phyloP scores from a whole-genome alignment of 2,113 vertebrate species.

The Cryptotis parvus region DNA sequence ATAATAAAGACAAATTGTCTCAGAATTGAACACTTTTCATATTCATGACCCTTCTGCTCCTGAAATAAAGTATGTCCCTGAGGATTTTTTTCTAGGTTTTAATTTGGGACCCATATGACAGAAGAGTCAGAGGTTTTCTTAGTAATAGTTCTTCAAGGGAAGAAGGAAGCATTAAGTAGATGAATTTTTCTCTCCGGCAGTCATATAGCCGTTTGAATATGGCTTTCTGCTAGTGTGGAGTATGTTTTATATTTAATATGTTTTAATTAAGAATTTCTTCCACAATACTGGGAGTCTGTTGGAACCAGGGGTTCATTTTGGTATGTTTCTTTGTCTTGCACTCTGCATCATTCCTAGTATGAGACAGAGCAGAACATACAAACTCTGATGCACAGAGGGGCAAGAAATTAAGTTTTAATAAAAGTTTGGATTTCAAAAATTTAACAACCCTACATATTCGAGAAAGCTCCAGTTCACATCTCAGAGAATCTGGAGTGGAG shows the following conservation, averaged over 20 bases:
- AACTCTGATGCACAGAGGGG: background rate
- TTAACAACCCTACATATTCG: background rate
- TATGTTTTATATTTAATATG: background rate
- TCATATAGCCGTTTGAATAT: background rate
- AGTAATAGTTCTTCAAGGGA: conserved; percentile 59
- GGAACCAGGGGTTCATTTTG: background rate
- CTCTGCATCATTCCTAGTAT: background rate
- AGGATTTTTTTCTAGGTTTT: conserved; percentile 56
- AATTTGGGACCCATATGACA: conserved; percentile 64
- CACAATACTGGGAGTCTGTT: background rate
- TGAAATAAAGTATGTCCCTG: conserved; percentile 68
- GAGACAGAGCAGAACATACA: background rate
- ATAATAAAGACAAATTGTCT: conserved; percentile 86
- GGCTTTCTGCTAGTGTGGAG: background rate
- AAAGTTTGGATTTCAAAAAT: background rate
- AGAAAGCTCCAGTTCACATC: background rate
- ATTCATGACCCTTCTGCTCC: conserved; percentile 77
- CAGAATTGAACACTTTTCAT: conserved; percentile 72
- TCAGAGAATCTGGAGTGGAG: background rate
- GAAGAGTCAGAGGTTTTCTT: conserved; percentile 78
- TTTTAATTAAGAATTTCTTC: background rate
- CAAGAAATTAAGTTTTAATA: background rate
- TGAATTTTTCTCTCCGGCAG: background rate
- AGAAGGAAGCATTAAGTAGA: conserved; percentile 16
- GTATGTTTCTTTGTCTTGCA: background rate